Evolutionary conservation across 2,113 vertebrate genomes (phyloP), one percentile per base, ranked within the genome.

Genomic region (Vanacampus margaritifer): DNA sequence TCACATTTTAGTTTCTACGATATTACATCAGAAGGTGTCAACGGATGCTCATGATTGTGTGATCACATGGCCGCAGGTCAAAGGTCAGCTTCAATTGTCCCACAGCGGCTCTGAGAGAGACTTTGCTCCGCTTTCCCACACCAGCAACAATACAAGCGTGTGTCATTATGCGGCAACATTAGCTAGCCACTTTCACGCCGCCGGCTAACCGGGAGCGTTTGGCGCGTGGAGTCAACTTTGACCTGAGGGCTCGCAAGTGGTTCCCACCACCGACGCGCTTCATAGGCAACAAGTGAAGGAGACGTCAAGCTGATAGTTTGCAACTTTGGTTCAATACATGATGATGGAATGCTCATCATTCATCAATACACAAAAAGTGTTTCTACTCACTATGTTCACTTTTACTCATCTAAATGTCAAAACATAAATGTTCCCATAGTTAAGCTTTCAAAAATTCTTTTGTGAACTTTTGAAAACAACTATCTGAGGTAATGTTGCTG

Each of bases 111-210:
- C 43, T 82, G 78, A 61, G 78, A 79, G 56, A 67, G 43, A 61
- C 58, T 28, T 69, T 54, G 50, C 63, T 53, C 64, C 54, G 56
- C 59, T 71, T 88, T 85, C 82, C 76, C 79, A 85, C 79, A 82
- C 53, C 56, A 6, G 46, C 48, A 53, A 76, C 71, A 78, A 69
- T 70, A 67, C 48, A 70, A 68, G 81, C 76, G 73, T 79, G 62
- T 66, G 48, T 1, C 48, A 50, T 23, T n/a, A 11, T 21, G 2
- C 48, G 8, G 21, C 48, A n/a, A 9, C n/a, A 10, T 21, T 5
- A n/a, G 48, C 2, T 8, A 2, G 48, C 21, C 48, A 6, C 48
- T 21, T 50, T 23, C 46, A 10, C 17, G 48, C 21, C 19, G 21
- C 10, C 48, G 7, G 21, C 1, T 11, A 21, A 58, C 17, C 19